Conservation (phyloP, 1,140 invertebrate species). For the Drosophila biarmipes region DNA sequence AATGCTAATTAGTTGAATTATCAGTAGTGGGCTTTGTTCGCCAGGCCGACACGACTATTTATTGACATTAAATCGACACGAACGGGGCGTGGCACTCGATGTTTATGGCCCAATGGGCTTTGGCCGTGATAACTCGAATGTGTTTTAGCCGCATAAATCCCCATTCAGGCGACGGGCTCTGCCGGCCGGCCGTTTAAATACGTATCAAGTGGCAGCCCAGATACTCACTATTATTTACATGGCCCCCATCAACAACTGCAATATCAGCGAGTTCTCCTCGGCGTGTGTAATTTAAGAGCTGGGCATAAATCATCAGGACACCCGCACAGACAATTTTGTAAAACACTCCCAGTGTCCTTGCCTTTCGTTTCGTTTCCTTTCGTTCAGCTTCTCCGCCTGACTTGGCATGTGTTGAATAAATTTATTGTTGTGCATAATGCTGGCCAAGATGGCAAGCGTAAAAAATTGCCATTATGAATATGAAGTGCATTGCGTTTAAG, state of each 20-base stretch:
- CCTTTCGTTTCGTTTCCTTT: background rate
- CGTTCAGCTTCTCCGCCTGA: slow-evolving; percentile 14
- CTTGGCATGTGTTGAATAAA: slow-evolving; percentile 78
- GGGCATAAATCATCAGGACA: slow-evolving; percentile 68
- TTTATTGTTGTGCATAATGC: slow-evolving; percentile 82
- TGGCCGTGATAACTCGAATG: slow-evolving; percentile 45
- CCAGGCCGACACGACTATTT: slow-evolving; percentile 38
- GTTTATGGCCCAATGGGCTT: slow-evolving; percentile 51
- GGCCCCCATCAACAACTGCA: slow-evolving; percentile 60
- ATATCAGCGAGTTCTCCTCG: slow-evolving; percentile 68
- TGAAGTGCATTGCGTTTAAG: slow-evolving; percentile 72
- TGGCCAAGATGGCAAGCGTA: slow-evolving; percentile 58
- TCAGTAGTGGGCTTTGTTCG: slow-evolving; percentile 56
- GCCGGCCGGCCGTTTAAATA: slow-evolving; percentile 49
- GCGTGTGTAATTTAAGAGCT: slow-evolving; percentile 69
- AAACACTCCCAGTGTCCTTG: slow-evolving; percentile 54
- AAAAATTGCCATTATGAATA: slow-evolving; percentile 79
- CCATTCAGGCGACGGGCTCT: slow-evolving; percentile 36
- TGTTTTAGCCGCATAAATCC: slow-evolving; percentile 57
- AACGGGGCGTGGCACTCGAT: slow-evolving; percentile 9
- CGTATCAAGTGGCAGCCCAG: slow-evolving; percentile 51
- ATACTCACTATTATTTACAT: slow-evolving; percentile 55
- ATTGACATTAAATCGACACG: slow-evolving; percentile 62
- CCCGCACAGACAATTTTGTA: slow-evolving; percentile 51
- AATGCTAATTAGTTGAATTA: slow-evolving; percentile 81